Evolutionary conservation across 1,140 invertebrate species (phyloP), one percentile per base, ranked within the genome.

Genomic region (Triops cancriformis): DNA sequence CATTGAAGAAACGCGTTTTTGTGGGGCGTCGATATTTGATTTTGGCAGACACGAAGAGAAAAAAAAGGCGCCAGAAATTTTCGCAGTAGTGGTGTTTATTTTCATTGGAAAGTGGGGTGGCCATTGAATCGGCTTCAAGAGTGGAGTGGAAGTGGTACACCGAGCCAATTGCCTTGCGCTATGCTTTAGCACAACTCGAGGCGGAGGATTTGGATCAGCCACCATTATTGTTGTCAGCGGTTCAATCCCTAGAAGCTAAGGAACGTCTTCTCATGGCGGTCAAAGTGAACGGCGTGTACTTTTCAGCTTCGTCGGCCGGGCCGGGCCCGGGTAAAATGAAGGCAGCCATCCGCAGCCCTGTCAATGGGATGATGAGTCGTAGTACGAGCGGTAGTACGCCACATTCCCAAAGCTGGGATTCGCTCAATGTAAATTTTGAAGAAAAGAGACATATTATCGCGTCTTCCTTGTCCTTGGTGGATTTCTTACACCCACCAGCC

Each of bases 361-460:
- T 26, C 23, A 76, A 45, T 27, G 42, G 51, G 23, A 64, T 64
- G 51, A 23, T 37, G 41, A 18, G 45, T 26, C 31, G 42, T 26
- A 26, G 41, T 45, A 37, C 31, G 31, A 43, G 64, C 41, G 72
- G 73, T 12, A 79, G 81, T 85, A 80, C 88, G 10, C 88, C 90
- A 18, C 87, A 87, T 4, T 90, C 91, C 7, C 91, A 92, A 81
- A 94, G 92, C 81, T 87, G 95, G 86, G 94, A 95, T 86, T 93
- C 93, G 73, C 88, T 95, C 31, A 94, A 93, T 73, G 88, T 95
- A 26, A 94, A 95, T 85, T 96, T 95, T 83, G 92, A 95, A 84
- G 93, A 96, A 86, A 94, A 94, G 85, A 87, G 93, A 79, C 92
- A 94, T 85, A 86, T 95, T 80, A 95, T 96, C 77, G 93, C 93